Evolutionary conservation across 2,888 invertebrate genomes (phyloP).

Genomic region (Stenchaetothrips biformis): DNA sequence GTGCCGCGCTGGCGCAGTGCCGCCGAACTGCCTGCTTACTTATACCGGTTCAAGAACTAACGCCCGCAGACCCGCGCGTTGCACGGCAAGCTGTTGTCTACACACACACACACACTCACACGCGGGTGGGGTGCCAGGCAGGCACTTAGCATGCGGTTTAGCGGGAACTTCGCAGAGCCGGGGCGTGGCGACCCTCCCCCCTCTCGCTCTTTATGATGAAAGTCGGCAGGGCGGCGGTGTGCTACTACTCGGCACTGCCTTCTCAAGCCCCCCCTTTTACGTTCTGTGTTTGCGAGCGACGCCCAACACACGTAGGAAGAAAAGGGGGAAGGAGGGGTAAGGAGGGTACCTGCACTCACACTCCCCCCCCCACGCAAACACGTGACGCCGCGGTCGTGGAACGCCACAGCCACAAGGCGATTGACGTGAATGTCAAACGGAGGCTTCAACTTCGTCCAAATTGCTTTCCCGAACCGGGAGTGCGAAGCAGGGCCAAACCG

Average conservation of each 20-base stretch:
- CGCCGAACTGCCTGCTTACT: no score
- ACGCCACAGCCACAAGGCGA: background rate
- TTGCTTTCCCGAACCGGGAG: background rate
- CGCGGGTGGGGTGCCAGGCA: background rate
- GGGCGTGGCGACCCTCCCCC: background rate
- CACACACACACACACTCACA: no score
- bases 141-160: background rate
- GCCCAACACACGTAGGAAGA: background rate
- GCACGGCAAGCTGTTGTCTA: no score
- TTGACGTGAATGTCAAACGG: constrained; percentile 21
- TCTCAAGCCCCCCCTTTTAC: background rate
- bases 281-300: background rate
- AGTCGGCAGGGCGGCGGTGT: background rate
- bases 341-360: background rate
- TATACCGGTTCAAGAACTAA: no score
- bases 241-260: background rate
- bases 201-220: background rate
- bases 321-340: background rate
- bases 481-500: no score
- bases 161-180: background rate
- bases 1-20: no score
- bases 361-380: background rate
- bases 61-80: no score
- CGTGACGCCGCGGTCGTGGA: background rate
- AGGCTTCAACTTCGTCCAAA: constrained; percentile 10